Evolutionary conservation across 2,797 vertebrate genomes (phyloP).

Genomic region (Spheniscus humboldti): DNA sequence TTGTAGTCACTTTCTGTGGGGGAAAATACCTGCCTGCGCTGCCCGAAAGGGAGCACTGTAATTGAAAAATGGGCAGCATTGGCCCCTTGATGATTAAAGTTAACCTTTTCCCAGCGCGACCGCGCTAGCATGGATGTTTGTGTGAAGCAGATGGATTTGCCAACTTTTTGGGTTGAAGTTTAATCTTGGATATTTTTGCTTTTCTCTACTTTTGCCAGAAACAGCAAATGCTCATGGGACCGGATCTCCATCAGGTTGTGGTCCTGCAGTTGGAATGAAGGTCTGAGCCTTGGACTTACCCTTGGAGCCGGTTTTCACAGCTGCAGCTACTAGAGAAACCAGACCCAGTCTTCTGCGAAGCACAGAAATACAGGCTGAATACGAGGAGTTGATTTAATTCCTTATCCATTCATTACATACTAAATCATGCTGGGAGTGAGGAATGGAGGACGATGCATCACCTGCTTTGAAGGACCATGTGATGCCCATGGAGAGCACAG

Average conservation of each 20-base stretch:
- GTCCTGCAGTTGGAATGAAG: not conserved
- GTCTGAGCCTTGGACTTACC: not conserved
- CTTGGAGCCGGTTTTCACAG: not conserved
- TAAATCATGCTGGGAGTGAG: not conserved
- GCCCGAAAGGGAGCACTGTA: not conserved
- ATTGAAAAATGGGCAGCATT: not conserved
- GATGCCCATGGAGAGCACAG: not conserved
- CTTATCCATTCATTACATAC: not conserved
- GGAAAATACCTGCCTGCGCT: not conserved
- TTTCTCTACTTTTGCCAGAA: not conserved
- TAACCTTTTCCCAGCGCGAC: not conserved
- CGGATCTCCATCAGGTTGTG: not conserved
- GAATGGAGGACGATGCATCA: not conserved
- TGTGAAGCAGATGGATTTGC: not conserved
- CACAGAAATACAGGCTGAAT: not conserved
- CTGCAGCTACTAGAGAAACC: not conserved
- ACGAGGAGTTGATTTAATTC: not conserved
- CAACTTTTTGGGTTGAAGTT: not conserved
- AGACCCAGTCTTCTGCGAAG: not conserved
- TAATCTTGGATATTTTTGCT: not conserved
- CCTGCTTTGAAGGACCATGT: not conserved
- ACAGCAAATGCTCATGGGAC: not conserved
- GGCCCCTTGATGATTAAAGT: not conserved
- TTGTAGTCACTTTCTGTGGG: not conserved
- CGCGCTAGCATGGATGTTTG: not conserved